Percentiles rank a stretch among this genome's conserved stretches.
phyloP scores from a whole-genome alignment of 1,140 invertebrate genomes.

The Alviniconcha marisindica region DNA sequence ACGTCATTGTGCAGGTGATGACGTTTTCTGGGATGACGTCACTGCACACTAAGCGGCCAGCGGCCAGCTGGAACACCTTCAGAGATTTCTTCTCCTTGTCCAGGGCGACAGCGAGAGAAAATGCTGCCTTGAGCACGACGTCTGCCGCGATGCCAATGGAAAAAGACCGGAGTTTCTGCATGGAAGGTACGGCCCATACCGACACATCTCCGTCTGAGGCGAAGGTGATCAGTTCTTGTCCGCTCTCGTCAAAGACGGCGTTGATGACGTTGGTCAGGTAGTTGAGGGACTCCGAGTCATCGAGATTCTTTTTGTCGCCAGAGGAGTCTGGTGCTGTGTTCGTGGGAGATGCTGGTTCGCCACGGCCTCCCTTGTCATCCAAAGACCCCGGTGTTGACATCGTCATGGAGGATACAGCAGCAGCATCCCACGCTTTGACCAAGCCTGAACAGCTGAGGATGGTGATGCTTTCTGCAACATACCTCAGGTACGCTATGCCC shows the following conservation, averaged over 20 bases:
- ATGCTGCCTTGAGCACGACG: conserved; percentile 34
- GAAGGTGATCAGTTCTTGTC: conserved; percentile 50
- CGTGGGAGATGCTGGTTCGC: too few species aligned
- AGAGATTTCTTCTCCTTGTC: conserved; percentile 31
- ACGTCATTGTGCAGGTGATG: conserved; percentile 38
- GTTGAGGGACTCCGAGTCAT: neutral
- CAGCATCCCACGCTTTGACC: conserved; percentile 29
- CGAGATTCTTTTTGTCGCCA: neutral
- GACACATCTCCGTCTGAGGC: conserved; percentile 40
- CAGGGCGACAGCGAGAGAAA: conserved; percentile 15
- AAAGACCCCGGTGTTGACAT: neutral
- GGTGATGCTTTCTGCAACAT: neutral
- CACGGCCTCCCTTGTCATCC: too few species aligned
- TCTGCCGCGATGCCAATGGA: conserved; percentile 44
- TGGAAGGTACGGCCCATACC: conserved; percentile 52
- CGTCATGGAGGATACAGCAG: neutral
- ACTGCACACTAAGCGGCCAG: conserved; percentile 4
- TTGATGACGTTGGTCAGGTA: conserved; percentile 35
- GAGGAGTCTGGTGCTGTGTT: neutral
- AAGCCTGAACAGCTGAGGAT: neutral
- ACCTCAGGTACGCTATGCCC: conserved; percentile 15
- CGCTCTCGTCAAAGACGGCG: conserved; percentile 41
- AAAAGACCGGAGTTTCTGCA: conserved; percentile 35
- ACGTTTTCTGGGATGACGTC: conserved; percentile 46
- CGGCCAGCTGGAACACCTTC: neutral